These are phyloP conservation scores for Pachyseris speciosa DNA, from an alignment of 64 coral and sea anemone species.

Conservation along the genomic window DNA sequence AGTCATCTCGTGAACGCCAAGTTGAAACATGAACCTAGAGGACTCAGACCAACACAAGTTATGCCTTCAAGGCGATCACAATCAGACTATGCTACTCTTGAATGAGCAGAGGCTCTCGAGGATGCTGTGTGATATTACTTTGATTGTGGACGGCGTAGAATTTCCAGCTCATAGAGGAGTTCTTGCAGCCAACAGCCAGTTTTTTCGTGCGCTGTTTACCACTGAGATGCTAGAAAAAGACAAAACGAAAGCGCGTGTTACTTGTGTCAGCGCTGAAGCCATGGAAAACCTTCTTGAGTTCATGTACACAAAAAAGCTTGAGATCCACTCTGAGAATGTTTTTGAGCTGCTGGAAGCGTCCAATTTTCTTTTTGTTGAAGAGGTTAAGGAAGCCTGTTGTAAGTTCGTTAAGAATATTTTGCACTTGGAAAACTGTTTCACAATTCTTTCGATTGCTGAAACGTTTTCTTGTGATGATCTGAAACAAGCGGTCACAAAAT, in stretches of 20 bases:
- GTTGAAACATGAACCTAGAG: background rate
- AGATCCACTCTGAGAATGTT: conserved; percentile 71
- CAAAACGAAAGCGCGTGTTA: conserved; percentile 30
- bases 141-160: conserved; percentile 59
- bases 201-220: conserved; percentile 90
- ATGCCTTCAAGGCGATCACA: background rate
- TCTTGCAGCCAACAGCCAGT: conserved; percentile 84
- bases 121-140: conserved; percentile 74
- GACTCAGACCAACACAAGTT: background rate
- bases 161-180: conserved; percentile 83
- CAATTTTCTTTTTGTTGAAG: conserved; percentile 75
- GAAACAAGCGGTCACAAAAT: conserved; percentile 45
- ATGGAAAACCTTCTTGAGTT: conserved; percentile 74
- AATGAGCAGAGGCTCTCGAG: conserved; percentile 78
- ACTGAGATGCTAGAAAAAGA: conserved; percentile 84
- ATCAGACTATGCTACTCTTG: conserved; percentile 26
- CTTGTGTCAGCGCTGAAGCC: conserved; percentile 38
- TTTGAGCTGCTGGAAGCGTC: conserved; percentile 80
- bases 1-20: background rate
- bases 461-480: conserved; percentile 64
- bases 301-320: conserved; percentile 80
- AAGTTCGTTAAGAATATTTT: conserved; percentile 73
- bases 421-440: conserved; percentile 69
- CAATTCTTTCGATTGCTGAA: conserved; percentile 80
- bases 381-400: conserved; percentile 69